A percentile compares a stretch with the other conserved stretches of the same genome.
phyloP scores from a whole-genome alignment of 1,140 invertebrate genomes.

The Eumaeus atala region DNA sequence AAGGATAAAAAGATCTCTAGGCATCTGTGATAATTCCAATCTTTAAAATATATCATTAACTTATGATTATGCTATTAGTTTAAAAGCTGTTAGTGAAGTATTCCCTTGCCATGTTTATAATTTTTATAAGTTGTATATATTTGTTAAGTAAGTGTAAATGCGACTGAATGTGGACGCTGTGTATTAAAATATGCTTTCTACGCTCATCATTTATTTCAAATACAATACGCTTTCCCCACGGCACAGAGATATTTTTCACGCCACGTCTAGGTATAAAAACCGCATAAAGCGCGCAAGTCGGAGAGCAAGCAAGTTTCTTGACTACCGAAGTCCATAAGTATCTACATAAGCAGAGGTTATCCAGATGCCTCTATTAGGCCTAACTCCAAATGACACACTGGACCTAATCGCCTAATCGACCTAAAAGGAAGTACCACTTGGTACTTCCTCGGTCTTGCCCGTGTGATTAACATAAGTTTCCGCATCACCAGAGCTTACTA shows the following conservation, averaged over 20 bases:
- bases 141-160: conserved; percentile 33
- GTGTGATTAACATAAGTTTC: no score
- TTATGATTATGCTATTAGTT: conserved; percentile 56
- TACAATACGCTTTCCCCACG: neutral
- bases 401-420: no score
- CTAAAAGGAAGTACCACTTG: no score
- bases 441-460: no score
- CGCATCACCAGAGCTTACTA: no score
- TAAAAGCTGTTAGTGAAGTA: conserved; percentile 24
- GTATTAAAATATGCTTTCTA: conserved; percentile 22
- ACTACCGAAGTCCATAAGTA: no score
- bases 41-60: conserved; percentile 66
- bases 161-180: conserved; percentile 54
- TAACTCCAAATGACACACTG: no score
- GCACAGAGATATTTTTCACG: neutral
- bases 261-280: no score
- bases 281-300: no score
- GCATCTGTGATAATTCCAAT: conserved; percentile 71
- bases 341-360: no score
- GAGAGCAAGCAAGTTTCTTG: no score
- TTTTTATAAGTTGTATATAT: conserved; percentile 33
- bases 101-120: conserved; percentile 32
- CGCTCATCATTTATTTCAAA: neutral
- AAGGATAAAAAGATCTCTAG: conserved; percentile 71
- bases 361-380: no score